Evolutionary conservation across 1,140 invertebrate genomes (phyloP).

Genomic region (Drosophila pandora): DNA sequence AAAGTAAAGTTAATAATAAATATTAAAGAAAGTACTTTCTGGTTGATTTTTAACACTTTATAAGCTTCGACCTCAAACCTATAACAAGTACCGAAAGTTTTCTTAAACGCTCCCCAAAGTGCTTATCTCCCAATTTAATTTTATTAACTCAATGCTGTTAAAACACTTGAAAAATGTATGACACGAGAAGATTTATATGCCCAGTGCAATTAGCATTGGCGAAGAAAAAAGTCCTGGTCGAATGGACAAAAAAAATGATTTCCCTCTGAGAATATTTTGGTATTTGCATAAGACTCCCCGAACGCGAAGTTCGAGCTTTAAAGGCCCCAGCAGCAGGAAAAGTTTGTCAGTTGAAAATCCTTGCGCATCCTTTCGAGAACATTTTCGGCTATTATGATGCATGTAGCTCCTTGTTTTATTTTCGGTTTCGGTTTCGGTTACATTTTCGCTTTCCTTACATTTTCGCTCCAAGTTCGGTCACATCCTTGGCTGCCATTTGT

Average conservation of each 20-base stretch:
- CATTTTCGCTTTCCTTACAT: constrained; percentile 16
- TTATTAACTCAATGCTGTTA: constrained; percentile 45
- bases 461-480: constrained; percentile 2
- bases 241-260: constrained; percentile 5
- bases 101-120: constrained; percentile 25
- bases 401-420: constrained; percentile 26
- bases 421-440: constrained; percentile 5
- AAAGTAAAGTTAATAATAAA: neutral
- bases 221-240: neutral
- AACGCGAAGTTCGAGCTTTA: constrained; percentile 9
- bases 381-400: constrained; percentile 48
- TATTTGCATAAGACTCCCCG: constrained; percentile 30
- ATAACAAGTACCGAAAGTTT: neutral
- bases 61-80: too few species aligned
- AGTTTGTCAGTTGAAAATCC: constrained; percentile 47
- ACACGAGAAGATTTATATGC: constrained; percentile 41
- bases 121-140: constrained; percentile 42
- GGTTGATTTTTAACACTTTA: too few species aligned
- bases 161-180: constrained; percentile 54
- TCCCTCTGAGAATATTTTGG: neutral
- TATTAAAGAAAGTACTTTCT: too few species aligned
- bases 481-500: constrained; percentile 39
- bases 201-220: constrained; percentile 51
- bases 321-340: constrained; percentile 15
- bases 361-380: constrained; percentile 45